Percentiles rank a stretch among this genome's conserved stretches.
Evolutionary conservation across 2,113 vertebrate species (phyloP).

Genomic region (Mola mola): DNA sequence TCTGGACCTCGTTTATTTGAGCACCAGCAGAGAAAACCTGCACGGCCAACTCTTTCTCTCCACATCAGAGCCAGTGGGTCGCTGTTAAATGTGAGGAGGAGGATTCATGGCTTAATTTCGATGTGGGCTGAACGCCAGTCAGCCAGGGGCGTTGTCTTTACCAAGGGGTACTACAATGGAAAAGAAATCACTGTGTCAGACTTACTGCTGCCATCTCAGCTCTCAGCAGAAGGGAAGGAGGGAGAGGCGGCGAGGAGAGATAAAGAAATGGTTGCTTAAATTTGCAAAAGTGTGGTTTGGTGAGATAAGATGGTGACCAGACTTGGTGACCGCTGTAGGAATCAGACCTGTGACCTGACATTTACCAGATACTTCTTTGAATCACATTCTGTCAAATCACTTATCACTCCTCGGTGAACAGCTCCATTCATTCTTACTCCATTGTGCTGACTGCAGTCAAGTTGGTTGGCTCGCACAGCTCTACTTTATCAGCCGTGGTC

Average conservation of each 20-base stretch:
- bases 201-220: slow-evolving; percentile 37
- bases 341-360: neutral
- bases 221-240: slow-evolving; percentile 8
- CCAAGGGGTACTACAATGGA: slow-evolving; percentile 6
- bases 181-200: slow-evolving; percentile 31
- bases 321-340: neutral
- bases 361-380: neutral
- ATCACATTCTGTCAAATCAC: slow-evolving; percentile 7
- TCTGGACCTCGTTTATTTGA: slow-evolving; percentile 12
- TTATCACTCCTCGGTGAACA: neutral
- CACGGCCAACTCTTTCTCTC: slow-evolving; percentile 8
- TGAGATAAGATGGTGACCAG: slow-evolving; percentile 21
- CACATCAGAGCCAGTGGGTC: neutral
- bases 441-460: slow-evolving; percentile 19
- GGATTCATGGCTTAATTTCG: slow-evolving; percentile 36
- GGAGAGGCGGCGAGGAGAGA: neutral
- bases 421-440: slow-evolving; percentile 23
- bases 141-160: slow-evolving; percentile 18
- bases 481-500: slow-evolving; percentile 29
- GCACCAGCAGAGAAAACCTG: slow-evolving; percentile 28
- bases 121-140: slow-evolving; percentile 13
- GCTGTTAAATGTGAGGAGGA: neutral
- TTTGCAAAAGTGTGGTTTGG: neutral
- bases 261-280: neutral
- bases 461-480: slow-evolving; percentile 3